Evolutionary conservation across 2,113 vertebrate genomes (phyloP), one percentile per base, ranked within the genome.

Genomic region (Sardina pilchardus): DNA sequence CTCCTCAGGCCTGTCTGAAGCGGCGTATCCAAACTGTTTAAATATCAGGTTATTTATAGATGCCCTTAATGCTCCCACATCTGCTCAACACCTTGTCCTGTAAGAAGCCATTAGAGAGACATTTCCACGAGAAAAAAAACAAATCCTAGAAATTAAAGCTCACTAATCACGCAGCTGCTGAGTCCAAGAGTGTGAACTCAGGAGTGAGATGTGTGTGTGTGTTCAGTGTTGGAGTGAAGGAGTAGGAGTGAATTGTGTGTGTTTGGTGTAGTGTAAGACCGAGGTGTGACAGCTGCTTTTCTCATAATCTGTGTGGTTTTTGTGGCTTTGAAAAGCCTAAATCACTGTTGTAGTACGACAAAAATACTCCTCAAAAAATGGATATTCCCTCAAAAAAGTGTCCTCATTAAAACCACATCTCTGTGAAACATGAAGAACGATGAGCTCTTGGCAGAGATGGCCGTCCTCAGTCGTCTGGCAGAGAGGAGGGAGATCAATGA

Each of bases 1-100:
- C n/a, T 67, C n/a, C 19, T 56, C 24, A 67, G n/a, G n/a, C 59
- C 59, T 26, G 59, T 26, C 59, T 67, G 34, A 30, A 30, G 12
- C 67, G 3, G 1, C 30, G 26, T 75, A 75, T 75, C 67, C 67
- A 75, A 75, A 75, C 67, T 75, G 67, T 75, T 75, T 75, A 75
- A 75, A 75, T 34, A 75, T 75, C 8, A 34, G 67, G 67, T 75
- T 34, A 34, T 75, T 75, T 75, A 75, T 75, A 75, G 67, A 30
- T 5, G 67, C 30, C 4, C 2, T 34, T 75, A 75, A 75, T 75
- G 63, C 30, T 30, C 34, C 30, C 67, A 75, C 34, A 36, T 34
- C 67, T 75, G 67, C 14, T 36, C 67, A 75, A 34, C 67, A 75
- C 67, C 67, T 71, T 75, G 67, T 75, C 26, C 67, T 75, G 4